Conservation (phyloP, 2,113 vertebrate genomes). For the Toxostoma redivivum region DNA sequence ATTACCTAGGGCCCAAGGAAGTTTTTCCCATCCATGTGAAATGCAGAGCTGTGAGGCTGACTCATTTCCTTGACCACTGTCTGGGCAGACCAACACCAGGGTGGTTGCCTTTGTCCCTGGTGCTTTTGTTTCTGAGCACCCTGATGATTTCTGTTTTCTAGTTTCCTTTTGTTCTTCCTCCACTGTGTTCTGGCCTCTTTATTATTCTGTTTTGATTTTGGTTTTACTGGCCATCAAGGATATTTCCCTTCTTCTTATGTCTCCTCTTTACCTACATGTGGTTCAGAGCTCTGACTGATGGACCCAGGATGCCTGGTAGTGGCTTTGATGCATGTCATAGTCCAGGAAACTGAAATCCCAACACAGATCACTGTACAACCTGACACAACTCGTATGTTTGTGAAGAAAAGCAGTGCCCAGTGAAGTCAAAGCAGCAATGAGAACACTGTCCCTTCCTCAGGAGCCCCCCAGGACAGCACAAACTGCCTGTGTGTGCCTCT, state of each 20-base stretch:
- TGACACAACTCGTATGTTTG: background rate
- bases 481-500: too few species aligned
- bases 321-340: background rate
- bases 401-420: background rate
- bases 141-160: background rate
- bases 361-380: background rate
- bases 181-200: background rate
- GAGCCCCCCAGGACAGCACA: background rate
- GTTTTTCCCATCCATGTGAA: background rate
- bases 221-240: background rate
- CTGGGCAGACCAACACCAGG: background rate
- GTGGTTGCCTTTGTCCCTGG: background rate
- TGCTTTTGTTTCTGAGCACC: background rate
- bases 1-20: background rate
- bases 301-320: background rate
- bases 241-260: background rate
- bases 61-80: background rate
- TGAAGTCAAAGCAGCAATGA: background rate
- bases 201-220: background rate
- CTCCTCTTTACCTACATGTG: background rate
- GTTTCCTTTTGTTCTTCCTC: background rate
- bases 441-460: background rate
- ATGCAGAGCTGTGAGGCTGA: background rate
- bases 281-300: background rate
- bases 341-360: background rate